Evolutionary conservation across 1,140 invertebrate genomes (phyloP).

Genomic region (Theocolax elegans): DNA sequence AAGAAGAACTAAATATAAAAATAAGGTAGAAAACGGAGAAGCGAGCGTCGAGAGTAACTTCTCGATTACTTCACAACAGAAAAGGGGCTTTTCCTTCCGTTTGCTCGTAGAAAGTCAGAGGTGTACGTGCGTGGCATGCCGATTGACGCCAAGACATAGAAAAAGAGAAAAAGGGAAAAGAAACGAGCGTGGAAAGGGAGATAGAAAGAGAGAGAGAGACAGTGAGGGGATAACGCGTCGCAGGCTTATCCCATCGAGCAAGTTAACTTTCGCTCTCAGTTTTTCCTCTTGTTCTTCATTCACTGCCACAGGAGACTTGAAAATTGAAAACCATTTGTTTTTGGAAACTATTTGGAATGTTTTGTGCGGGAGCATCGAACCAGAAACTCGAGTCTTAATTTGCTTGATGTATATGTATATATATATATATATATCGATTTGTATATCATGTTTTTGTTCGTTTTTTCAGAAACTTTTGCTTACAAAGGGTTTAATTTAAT

Average conservation of each 20-base stretch:
- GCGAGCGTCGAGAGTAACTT: background rate
- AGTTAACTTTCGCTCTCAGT: background rate
- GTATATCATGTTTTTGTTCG: no score
- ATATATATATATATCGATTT: no score
- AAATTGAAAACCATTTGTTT: conserved; percentile 13
- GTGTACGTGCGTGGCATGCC: background rate
- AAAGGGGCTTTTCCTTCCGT: background rate
- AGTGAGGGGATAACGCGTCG: background rate
- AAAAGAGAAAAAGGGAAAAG: background rate
- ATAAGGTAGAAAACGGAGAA: background rate
- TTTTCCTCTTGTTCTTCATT: background rate
- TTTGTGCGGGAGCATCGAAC: background rate
- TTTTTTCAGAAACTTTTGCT: no score
- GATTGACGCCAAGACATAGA: background rate
- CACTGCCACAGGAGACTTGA: background rate
- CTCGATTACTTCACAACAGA: conserved; percentile 9
- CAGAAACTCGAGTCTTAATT: no score
- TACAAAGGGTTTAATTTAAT: no score
- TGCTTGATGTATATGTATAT: no score
- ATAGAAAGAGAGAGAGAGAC: background rate
- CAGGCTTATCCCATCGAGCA: background rate
- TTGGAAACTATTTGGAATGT: background rate
- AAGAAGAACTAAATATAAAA: no score
- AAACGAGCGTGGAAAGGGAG: background rate
- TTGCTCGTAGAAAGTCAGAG: background rate